Conservation (phyloP, 2,888 invertebrate species). For the Heterodera filipjevi region DNA sequence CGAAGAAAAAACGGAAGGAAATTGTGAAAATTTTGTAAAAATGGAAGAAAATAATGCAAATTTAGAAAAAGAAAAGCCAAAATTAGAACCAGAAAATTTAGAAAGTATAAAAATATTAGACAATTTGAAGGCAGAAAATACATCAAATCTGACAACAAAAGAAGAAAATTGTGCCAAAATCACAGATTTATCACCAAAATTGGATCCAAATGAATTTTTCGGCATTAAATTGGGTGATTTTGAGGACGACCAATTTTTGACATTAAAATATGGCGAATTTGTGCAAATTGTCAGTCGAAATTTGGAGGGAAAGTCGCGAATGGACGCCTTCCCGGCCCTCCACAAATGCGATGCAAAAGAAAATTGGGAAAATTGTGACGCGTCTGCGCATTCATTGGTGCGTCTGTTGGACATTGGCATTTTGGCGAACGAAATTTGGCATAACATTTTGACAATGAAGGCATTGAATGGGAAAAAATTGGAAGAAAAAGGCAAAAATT, state of each 20-base stretch:
- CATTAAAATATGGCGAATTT: constrained; percentile 6
- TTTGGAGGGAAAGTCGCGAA: background rate
- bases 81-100: too few relatives aligned
- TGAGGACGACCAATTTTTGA: background rate
- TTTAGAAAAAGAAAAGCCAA: background rate
- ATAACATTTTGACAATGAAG: background rate
- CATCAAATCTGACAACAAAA: background rate
- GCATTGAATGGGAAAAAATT: background rate
- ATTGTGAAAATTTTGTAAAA: background rate
- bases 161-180: background rate
- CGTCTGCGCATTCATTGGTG: background rate
- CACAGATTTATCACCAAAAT: background rate
- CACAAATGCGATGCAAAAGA: background rate
- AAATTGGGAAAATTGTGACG: background rate
- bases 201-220: background rate
- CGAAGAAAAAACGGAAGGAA: background rate
- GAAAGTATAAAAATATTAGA: background rate
- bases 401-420: background rate
- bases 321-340: background rate
- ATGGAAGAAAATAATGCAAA: too few relatives aligned
- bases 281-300: background rate
- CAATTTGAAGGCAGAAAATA: background rate
- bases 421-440: constrained; percentile 7
- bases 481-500: background rate
- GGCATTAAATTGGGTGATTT: constrained; percentile 2